Conservation (phyloP, 37 sponge, comb jelly and placozoan species). For the Aplysina aerophoba region DNA sequence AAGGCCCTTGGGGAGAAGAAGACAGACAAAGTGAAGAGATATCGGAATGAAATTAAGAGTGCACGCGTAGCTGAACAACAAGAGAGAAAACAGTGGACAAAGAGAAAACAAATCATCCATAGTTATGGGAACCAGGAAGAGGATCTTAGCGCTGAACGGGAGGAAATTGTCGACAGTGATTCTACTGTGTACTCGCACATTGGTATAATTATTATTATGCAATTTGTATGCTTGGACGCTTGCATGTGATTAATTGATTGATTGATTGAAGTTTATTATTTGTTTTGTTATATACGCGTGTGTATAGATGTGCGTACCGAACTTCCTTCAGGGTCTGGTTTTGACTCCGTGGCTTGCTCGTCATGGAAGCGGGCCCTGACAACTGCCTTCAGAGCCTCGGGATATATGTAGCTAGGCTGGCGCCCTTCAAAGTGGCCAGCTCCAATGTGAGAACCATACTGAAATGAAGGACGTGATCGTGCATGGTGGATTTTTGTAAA, state of each 20-base stretch:
- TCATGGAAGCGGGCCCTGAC: not conserved
- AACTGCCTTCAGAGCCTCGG: not conserved
- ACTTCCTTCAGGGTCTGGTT: not conserved
- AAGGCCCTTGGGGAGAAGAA: not conserved
- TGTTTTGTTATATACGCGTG: not conserved
- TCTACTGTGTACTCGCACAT: not conserved
- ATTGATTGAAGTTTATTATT: not conserved
- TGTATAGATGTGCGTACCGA: not conserved
- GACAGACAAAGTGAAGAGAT: not conserved
- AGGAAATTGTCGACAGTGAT: not conserved
- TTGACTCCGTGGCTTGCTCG: not conserved
- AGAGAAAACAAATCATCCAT: not conserved
- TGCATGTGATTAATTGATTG: not conserved
- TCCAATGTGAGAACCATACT: not conserved
- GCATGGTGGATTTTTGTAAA: not conserved
- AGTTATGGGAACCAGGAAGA: conserved; percentile 6
- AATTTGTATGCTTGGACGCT: not conserved
- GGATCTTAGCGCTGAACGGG: not conserved
- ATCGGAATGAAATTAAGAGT: not conserved
- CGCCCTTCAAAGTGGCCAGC: conserved; percentile 3
- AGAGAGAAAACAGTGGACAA: conserved; percentile 5
- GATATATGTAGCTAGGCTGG: not conserved
- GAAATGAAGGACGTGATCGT: not conserved
- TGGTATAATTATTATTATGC: not conserved
- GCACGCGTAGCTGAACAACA: conserved; percentile 11